These are phyloP conservation scores for Platycheirus rosarum DNA, from an alignment of 2,888 invertebrate species.

Conservation along the genomic window DNA sequence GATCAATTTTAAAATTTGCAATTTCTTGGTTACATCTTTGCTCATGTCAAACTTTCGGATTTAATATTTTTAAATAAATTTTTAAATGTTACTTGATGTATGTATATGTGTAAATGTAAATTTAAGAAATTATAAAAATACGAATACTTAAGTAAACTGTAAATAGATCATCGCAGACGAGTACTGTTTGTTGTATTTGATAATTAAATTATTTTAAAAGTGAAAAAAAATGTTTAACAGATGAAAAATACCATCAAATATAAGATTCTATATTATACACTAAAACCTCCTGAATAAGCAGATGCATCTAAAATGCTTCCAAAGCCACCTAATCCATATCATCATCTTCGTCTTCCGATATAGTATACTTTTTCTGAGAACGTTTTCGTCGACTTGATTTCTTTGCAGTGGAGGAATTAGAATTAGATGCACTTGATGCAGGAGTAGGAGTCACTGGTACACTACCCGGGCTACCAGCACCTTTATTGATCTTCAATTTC, in stretches of 20 bases:
- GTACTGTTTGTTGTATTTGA: constrained; percentile 22
- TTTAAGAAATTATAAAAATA: constrained; percentile 44
- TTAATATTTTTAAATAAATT: constrained; percentile 1
- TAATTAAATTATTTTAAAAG: constrained; percentile 36
- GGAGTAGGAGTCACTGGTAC: constrained; percentile 79
- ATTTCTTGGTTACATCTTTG: constrained; percentile 4
- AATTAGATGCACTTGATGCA: constrained; percentile 76
- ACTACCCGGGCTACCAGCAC: constrained; percentile 62
- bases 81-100: constrained; percentile 18
- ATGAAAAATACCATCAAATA: constrained; percentile 52
- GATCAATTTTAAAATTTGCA: constrained; percentile 12
- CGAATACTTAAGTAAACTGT: constrained; percentile 21
- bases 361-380: constrained; percentile 84
- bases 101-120: too few species aligned
- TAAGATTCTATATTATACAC: constrained; percentile 62
- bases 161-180: constrained; percentile 10
- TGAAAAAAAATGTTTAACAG: constrained; percentile 26
- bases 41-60: constrained; percentile 28
- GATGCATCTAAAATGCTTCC: constrained; percentile 44
- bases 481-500: constrained; percentile 87
- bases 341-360: constrained; percentile 85
- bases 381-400: constrained; percentile 84
- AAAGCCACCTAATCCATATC: constrained; percentile 81
- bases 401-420: constrained; percentile 82
- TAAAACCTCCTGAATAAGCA: constrained; percentile 60